Conservation (phyloP, 2,888 invertebrate genomes). For the Hoplodrina ambigua region DNA sequence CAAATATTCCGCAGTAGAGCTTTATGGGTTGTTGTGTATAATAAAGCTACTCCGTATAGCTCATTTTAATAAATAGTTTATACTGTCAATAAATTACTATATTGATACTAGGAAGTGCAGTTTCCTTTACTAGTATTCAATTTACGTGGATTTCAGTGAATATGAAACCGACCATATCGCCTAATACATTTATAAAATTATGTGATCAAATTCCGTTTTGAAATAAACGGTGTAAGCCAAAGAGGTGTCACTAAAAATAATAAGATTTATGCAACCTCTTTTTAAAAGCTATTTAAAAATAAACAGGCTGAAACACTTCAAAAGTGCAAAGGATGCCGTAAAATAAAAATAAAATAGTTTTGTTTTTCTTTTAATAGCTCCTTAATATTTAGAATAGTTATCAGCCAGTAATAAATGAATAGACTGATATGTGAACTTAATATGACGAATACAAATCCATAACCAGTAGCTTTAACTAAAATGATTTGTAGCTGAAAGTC, state of each 20-base stretch:
- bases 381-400: neutral
- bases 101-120: neutral
- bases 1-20: neutral
- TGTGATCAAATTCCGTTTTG: slow-evolving; percentile 6
- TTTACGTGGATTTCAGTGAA: neutral
- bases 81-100: neutral
- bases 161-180: neutral
- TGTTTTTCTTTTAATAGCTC: neutral
- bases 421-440: too few relatives aligned
- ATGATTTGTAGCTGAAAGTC: too few relatives aligned
- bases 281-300: neutral
- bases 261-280: slow-evolving; percentile 11
- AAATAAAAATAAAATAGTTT: neutral
- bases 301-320: neutral
- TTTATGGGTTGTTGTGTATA: slow-evolving; percentile 15
- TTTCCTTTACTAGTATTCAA: neutral
- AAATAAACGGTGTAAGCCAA: neutral
- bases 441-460: too few relatives aligned
- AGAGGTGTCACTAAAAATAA: neutral
- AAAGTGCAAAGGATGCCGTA: slow-evolving; percentile 14
- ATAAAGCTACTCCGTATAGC: neutral
- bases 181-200: neutral
- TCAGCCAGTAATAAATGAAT: neutral
- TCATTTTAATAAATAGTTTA: neutral
- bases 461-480: too few relatives aligned